Conservation (phyloP, 2,888 invertebrate genomes). For the Drosophila acutilabella region DNA sequence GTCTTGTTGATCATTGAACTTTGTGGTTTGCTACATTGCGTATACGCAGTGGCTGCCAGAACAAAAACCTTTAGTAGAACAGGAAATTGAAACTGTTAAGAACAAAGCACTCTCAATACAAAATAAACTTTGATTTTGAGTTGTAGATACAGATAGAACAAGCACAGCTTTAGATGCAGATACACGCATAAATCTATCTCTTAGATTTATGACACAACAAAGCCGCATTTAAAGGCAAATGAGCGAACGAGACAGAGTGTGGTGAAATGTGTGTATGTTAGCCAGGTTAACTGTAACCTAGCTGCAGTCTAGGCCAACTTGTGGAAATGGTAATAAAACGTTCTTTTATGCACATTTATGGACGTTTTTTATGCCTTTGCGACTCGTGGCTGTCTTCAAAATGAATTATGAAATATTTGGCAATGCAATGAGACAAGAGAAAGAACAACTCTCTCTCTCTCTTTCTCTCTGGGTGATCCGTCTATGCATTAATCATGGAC, state of each 20-base stretch:
- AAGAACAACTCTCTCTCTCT: conserved; percentile 39
- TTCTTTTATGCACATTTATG: conserved; percentile 64
- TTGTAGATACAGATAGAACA: conserved; percentile 14
- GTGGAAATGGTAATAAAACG: conserved; percentile 74
- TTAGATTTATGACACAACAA: conserved; percentile 71
- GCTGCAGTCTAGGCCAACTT: conserved; percentile 49
- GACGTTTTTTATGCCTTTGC: conserved; percentile 67
- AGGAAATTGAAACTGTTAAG: conserved; percentile 71
- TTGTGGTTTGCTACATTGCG: conserved; percentile 45
- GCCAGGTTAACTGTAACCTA: conserved; percentile 35
- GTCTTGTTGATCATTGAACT: conserved; percentile 29
- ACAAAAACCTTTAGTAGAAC: conserved; percentile 19
- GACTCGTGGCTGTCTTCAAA: conserved; percentile 51
- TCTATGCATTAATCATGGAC: conserved; percentile 65
- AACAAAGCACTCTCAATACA: conserved; percentile 49
- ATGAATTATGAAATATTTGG: conserved; percentile 77
- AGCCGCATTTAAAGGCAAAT: conserved; percentile 76
- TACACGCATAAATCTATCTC: conserved; percentile 68
- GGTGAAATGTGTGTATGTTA: conserved; percentile 26
- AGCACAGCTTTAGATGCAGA: conserved; percentile 9
- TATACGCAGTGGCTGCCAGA: conserved; percentile 58
- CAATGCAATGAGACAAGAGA: conserved; percentile 25
- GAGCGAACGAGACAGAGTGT: conserved; percentile 42
- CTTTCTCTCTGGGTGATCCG: conserved; percentile 8
- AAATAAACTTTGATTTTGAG: conserved; percentile 43